These are phyloP conservation scores for Sinodicranocentrus sp. DNA, from an alignment of 2,888 invertebrate genomes.

Conservation along the genomic window DNA sequence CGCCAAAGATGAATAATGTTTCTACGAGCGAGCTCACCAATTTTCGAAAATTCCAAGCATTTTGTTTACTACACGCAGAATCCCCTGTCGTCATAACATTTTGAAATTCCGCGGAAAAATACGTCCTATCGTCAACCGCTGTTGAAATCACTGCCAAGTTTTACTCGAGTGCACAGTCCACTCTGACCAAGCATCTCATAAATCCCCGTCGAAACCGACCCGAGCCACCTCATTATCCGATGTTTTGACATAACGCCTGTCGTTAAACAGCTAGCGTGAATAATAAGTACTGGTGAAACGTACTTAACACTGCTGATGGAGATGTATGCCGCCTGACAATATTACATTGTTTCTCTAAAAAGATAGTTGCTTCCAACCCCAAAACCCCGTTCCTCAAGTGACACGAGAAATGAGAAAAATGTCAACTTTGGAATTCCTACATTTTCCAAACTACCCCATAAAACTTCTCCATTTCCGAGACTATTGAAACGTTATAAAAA, in stretches of 20 bases:
- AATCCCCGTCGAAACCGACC: not conserved
- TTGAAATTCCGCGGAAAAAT: too few relatives aligned
- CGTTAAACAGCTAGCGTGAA: conserved; percentile 43
- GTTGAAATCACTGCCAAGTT: too few relatives aligned
- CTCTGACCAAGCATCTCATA: conserved; percentile 32
- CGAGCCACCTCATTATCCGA: conserved; percentile 42
- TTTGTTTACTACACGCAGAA: too few relatives aligned
- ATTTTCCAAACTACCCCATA: too few relatives aligned
- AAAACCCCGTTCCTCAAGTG: not conserved
- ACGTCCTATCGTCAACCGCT: too few relatives aligned
- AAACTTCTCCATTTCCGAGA: not conserved
- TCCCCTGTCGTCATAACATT: too few relatives aligned
- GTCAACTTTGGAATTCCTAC: not conserved
- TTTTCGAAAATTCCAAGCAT: too few relatives aligned
- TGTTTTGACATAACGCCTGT: conserved; percentile 49
- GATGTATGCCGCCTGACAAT: conserved; percentile 22
- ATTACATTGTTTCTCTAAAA: not conserved
- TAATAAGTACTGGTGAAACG: conserved; percentile 41
- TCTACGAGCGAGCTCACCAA: too few relatives aligned
- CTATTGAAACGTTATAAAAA: too few relatives aligned
- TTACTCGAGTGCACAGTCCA: too few relatives aligned
- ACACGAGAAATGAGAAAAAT: conserved; percentile 16
- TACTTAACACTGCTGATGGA: conserved; percentile 50
- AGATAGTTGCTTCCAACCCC: not conserved
- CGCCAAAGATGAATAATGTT: too few relatives aligned